Percentiles rank a stretch among this genome's conserved stretches.
These are phyloP conservation scores for Leptinotarsa tumamoca DNA, from an alignment of 2,888 invertebrate species.

Conservation along the genomic window DNA sequence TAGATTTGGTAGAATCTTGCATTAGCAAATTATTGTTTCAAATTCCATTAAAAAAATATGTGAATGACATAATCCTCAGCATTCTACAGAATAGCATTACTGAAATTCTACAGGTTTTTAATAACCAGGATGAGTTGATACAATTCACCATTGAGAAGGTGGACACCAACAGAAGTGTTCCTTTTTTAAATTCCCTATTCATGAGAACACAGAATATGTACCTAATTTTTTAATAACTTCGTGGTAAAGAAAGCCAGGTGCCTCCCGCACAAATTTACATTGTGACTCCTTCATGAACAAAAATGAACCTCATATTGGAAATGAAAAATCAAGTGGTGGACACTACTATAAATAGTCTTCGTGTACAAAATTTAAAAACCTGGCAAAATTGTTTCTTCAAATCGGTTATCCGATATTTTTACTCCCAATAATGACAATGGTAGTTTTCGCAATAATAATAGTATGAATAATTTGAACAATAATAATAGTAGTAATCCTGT, in stretches of 20 bases:
- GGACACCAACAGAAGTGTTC: slow-evolving; percentile 27
- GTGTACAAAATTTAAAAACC: too few species aligned
- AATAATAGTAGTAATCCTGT: too few species aligned
- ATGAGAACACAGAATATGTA: slow-evolving; percentile 31
- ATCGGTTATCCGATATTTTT: too few species aligned
- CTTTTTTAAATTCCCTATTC: slow-evolving; percentile 37
- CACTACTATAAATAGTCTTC: neutral
- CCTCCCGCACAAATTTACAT: slow-evolving; percentile 32
- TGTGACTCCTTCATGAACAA: neutral
- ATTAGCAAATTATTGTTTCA: slow-evolving; percentile 29
- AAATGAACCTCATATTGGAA: neutral
- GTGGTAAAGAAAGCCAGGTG: slow-evolving; percentile 40
- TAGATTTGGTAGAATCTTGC: slow-evolving; percentile 30
- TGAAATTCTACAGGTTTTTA: slow-evolving; percentile 19
- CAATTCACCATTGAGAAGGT: slow-evolving; percentile 24
- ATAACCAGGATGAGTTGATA: slow-evolving; percentile 12
- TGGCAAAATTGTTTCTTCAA: too few species aligned
- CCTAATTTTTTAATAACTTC: slow-evolving; percentile 31
- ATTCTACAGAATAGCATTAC: slow-evolving; percentile 1
- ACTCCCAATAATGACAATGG: too few species aligned
- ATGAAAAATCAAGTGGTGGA: neutral
- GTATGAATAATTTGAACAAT: too few species aligned
- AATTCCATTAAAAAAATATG: slow-evolving; percentile 24
- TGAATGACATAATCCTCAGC: slow-evolving; percentile 20
- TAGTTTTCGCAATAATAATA: too few species aligned